Percentiles rank a stretch among this genome's conserved stretches.
Evolutionary conservation across 2,888 invertebrate species (phyloP).

Genomic region (Megamerina dolium): DNA sequence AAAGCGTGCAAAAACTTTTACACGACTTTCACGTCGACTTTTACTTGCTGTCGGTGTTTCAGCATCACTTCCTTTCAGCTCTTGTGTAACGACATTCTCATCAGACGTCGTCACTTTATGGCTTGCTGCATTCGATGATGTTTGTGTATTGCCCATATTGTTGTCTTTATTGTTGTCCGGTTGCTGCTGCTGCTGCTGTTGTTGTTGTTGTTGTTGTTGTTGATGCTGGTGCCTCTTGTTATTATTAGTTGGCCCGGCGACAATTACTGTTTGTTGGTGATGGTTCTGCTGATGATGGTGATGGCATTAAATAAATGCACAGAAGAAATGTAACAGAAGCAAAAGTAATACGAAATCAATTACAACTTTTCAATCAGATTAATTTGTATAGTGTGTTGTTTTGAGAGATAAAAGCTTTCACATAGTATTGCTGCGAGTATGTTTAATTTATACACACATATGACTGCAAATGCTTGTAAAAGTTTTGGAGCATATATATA

Average conservation of each 20-base stretch:
- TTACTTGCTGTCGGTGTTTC: slow-evolving; percentile 18
- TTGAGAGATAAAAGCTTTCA: no score
- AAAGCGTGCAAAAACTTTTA: slow-evolving; percentile 40
- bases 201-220: slow-evolving; percentile 7
- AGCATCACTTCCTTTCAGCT: slow-evolving; percentile 9
- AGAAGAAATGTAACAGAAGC: slow-evolving; percentile 17
- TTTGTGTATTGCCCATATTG: slow-evolving; percentile 39
- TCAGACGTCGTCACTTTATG: slow-evolving; percentile 2
- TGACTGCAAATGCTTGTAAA: no score
- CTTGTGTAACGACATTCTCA: not conserved
- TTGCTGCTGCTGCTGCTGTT: slow-evolving; percentile 6
- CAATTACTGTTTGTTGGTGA: no score
- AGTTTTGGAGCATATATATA: no score
- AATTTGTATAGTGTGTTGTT: no score
- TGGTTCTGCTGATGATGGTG: no score
- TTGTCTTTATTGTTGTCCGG: no score
- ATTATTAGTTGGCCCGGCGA: not conserved
- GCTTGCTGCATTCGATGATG: slow-evolving; percentile 6
- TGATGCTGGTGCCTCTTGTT: slow-evolving; percentile 5
- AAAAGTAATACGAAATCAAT: no score
- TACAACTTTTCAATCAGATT: slow-evolving; percentile 41
- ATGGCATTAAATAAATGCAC: not conserved
- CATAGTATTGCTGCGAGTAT: no score
- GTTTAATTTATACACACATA: no score
- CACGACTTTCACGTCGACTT: slow-evolving; percentile 38